Percentiles rank a stretch among this genome's conserved stretches.
Evolutionary conservation across 2,888 invertebrate species (phyloP).

Genomic region (Stenichneumon culpator): DNA sequence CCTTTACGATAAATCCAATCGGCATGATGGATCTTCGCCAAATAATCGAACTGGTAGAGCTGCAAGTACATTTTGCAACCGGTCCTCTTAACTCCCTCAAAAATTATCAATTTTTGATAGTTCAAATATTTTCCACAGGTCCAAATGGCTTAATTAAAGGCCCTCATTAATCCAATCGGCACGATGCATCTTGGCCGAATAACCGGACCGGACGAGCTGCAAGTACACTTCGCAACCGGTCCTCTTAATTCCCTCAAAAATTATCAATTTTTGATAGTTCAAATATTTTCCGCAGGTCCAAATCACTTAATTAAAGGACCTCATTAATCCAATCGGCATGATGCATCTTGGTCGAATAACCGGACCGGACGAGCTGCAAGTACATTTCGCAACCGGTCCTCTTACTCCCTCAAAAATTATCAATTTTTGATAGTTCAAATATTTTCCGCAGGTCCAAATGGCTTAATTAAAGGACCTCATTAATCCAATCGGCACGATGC

Average conservation of each 20-base stretch:
- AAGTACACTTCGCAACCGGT: slow-evolving; percentile 35
- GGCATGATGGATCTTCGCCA: too few relatives aligned
- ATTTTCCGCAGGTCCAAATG: slow-evolving; percentile 64
- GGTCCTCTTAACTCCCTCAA: too few relatives aligned
- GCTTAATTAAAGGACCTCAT: slow-evolving; percentile 78
- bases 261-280: background rate
- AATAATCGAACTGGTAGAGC: too few relatives aligned
- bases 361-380: slow-evolving; percentile 53
- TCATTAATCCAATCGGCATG: slow-evolving; percentile 80
- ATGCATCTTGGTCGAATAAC: slow-evolving; percentile 68
- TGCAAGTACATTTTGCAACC: too few relatives aligned
- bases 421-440: background rate
- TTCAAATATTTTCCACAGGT: slow-evolving; percentile 12
- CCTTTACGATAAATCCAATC: too few relatives aligned
- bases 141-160: slow-evolving; percentile 75
- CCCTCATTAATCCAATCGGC: slow-evolving; percentile 81
- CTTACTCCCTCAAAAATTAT: too few relatives aligned
- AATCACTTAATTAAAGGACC: slow-evolving; percentile 77
- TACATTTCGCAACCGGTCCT: slow-evolving; percentile 30
- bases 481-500: slow-evolving; percentile 78
- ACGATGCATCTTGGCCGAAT: slow-evolving; percentile 70
- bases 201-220: slow-evolving; percentile 50
- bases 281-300: slow-evolving; percentile 28
- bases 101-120: background rate
- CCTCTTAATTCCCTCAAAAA: too few relatives aligned